These are phyloP conservation scores for Diplazon laetatorius DNA, from an alignment of 2,888 invertebrate genomes.

Conservation along the genomic window DNA sequence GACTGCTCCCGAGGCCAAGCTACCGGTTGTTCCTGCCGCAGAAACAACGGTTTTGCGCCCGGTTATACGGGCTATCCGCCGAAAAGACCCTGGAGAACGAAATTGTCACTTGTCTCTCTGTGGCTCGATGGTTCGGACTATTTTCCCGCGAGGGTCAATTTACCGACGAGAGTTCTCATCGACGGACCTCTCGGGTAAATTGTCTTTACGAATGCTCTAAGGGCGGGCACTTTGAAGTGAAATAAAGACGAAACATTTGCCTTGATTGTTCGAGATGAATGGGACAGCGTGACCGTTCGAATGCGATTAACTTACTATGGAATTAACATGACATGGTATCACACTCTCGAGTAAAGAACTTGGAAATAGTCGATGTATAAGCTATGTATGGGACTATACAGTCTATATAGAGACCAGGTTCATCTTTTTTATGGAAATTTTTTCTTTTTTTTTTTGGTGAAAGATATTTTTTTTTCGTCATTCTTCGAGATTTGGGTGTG, in stretches of 20 bases:
- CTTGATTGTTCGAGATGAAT: constrained; percentile 16
- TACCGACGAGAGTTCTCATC: neutral
- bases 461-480: too few species aligned
- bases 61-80: constrained; percentile 32
- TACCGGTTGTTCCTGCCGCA: constrained; percentile 4
- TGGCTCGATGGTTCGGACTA: constrained; percentile 30
- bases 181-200: constrained; percentile 11
- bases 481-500: too few species aligned
- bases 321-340: too few species aligned
- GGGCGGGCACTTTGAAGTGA: neutral
- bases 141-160: constrained; percentile 45
- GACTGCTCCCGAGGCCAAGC: too few species aligned
- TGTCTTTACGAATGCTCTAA: constrained; percentile 34
- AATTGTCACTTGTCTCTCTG: constrained; percentile 13
- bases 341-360: too few species aligned
- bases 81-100: constrained; percentile 10
- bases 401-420: too few species aligned
- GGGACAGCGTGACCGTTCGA: constrained; percentile 29
- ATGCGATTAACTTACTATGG: constrained; percentile 10
- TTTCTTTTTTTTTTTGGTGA: too few species aligned
- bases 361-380: too few species aligned
- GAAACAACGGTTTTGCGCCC: constrained; percentile 30
- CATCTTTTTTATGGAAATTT: too few species aligned
- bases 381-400: too few species aligned
- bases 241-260: constrained; percentile 17